phyloP scores from a whole-genome alignment of 2,888 invertebrate genomes.

The Diplolepis rosae region DNA sequence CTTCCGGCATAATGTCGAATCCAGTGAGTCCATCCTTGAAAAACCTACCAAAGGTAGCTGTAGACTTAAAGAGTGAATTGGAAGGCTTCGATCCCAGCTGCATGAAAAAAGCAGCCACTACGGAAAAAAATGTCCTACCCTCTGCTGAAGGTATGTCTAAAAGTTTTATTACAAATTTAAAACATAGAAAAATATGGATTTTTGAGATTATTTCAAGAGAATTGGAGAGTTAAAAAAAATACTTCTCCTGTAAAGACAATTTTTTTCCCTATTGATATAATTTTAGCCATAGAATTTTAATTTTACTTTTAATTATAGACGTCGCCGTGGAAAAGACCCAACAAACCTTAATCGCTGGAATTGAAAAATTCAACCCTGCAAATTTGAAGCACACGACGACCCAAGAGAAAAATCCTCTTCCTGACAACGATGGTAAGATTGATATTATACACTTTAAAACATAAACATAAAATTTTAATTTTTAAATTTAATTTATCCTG shows the following conservation, averaged over 20 bases:
- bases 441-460: no score
- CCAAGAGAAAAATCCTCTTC: conserved; percentile 93
- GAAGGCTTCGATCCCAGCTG: conserved; percentile 92
- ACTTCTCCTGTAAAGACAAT: background rate
- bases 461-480: no score
- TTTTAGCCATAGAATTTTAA: background rate
- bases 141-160: conserved; percentile 88
- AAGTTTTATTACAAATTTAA: background rate
- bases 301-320: conserved; percentile 77
- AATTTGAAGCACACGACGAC: conserved; percentile 93
- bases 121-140: conserved; percentile 94
- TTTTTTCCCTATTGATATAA: background rate
- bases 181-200: background rate
- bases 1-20: conserved; percentile 73
- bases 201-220: background rate
- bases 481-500: background rate
- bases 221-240: background rate
- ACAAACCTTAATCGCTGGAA: conserved; percentile 88
- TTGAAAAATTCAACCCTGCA: conserved; percentile 88
- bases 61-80: conserved; percentile 91
- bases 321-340: conserved; percentile 89
- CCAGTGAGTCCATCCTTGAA: conserved; percentile 86
- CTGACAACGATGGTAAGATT: conserved; percentile 90
- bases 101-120: conserved; percentile 90
- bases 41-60: conserved; percentile 92